Evolutionary conservation across 1,140 invertebrate species (phyloP).

Genomic region (Lerema accius): DNA sequence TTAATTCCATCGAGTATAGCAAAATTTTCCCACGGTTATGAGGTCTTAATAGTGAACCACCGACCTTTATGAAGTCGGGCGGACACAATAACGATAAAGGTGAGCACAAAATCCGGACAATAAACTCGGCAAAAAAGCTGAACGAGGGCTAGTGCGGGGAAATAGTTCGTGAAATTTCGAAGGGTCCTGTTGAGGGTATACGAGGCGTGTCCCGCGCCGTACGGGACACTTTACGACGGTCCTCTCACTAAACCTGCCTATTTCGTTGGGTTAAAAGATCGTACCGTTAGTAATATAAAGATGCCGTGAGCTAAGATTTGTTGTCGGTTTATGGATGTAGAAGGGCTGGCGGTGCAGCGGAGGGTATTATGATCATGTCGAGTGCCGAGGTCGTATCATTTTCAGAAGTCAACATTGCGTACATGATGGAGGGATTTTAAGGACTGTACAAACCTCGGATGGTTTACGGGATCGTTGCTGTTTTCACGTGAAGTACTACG

Average conservation of each 20-base stretch:
- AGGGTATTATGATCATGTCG: slow-evolving; percentile 77
- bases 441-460: slow-evolving; percentile 55
- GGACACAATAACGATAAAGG: slow-evolving; percentile 81
- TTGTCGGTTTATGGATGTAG: slow-evolving; percentile 79
- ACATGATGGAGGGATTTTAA: slow-evolving; percentile 73
- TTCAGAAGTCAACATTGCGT: slow-evolving; percentile 78
- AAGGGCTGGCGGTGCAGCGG: slow-evolving; percentile 73
- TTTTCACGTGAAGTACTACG: slow-evolving; percentile 34
- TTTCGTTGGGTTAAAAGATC: slow-evolving; percentile 81
- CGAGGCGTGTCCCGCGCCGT: slow-evolving; percentile 34
- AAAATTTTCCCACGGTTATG: slow-evolving; percentile 80
- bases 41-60: slow-evolving; percentile 77
- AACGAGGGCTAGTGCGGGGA: slow-evolving; percentile 75
- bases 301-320: slow-evolving; percentile 79
- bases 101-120: slow-evolving; percentile 81
- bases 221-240: slow-evolving; percentile 79
- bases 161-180: slow-evolving; percentile 81
- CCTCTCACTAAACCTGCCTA: slow-evolving; percentile 77
- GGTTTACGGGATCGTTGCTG: slow-evolving; percentile 45
- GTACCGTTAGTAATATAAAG: slow-evolving; percentile 76
- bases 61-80: slow-evolving; percentile 77
- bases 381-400: slow-evolving; percentile 73
- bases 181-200: slow-evolving; percentile 62
- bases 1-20: slow-evolving; percentile 9
- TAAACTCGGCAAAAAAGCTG: slow-evolving; percentile 80